Evolutionary conservation across 2,888 invertebrate species (phyloP), one percentile per base, ranked within the genome.

Genomic region (Spilosoma lubricipeda): DNA sequence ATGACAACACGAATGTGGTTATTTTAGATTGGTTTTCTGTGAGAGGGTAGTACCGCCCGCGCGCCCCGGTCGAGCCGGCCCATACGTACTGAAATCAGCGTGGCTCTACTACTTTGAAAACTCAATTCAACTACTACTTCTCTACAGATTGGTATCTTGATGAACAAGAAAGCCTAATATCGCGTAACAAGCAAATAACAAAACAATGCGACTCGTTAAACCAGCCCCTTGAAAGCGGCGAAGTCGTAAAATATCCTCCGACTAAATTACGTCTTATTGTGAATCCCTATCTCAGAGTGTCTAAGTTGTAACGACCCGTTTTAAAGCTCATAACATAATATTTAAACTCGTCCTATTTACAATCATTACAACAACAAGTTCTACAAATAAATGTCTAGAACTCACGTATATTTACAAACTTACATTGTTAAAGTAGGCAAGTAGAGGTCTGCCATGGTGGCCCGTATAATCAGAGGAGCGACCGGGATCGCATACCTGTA

Each of bases 151-250:
- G 23, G 27, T 68, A 48, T 30, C 30, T 20, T 27, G 27, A 45
- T 45, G 42, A 67, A 67, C n/a, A 45, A 20, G 67, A 45, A 45
- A 42, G 67, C 27, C 42, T 42, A 27, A 42, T 67, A 42, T 67
- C 67, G 45, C 27, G 18, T 30, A 67, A 45, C 67, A 42, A 20
- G 63, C 18, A 63, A 30, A 30, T 63, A 63, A 63, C 30, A 63
- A 63, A 63, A 63, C 63, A 63, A 63, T 63, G 63, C 30, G 63
- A 18, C 63, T 63, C 63, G 63, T 63, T 63, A 63, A 63, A 63
- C 63, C 63, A 63, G 18, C 30, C 63, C 27, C 63, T 63, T 63
- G 30, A 30, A 63, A 63, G 63, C 30, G 18, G 63, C 30, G 5
- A 63, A 30, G 63, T 63, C 63, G 63, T 63, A 63, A 63, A 63